Evolutionary conservation across 2,113 vertebrate genomes (phyloP).

Genomic region (Nipponia nippon): DNA sequence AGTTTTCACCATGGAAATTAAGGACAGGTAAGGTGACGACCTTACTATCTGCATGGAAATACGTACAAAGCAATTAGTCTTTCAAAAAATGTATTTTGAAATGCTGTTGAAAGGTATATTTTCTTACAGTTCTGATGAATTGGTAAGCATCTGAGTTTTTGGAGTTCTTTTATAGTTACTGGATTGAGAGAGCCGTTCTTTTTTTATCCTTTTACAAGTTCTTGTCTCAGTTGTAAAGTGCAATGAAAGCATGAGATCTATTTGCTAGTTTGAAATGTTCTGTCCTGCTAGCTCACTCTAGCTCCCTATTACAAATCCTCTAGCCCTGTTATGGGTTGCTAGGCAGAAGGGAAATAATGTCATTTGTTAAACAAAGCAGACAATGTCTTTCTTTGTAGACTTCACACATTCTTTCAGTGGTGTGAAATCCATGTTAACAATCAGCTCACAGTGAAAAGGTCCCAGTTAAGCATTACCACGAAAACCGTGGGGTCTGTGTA

Average conservation of each 20-base stretch:
- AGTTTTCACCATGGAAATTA: background rate
- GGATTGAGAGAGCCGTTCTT: background rate
- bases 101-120: background rate
- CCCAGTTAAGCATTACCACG: background rate
- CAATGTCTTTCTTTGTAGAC: conserved; percentile 29
- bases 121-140: background rate
- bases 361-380: conserved; percentile 44
- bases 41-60: background rate
- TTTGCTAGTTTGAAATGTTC: background rate
- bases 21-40: background rate
- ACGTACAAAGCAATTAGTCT: background rate
- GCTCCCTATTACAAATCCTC: conserved; percentile 1
- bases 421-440: conserved; percentile 40
- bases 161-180: background rate
- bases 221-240: background rate
- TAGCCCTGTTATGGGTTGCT: conserved; percentile 10
- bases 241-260: background rate
- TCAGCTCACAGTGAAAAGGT: conserved; percentile 11
- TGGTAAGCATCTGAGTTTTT: background rate
- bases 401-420: background rate
- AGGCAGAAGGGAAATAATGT: conserved; percentile 39
- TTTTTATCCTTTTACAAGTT: background rate
- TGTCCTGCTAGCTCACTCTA: background rate
- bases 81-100: background rate
- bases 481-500: background rate